Base-by-base conservation (phyloP, 2,797 vertebrate genomes). In the Periophthalmus magnuspinnatus region DNA sequence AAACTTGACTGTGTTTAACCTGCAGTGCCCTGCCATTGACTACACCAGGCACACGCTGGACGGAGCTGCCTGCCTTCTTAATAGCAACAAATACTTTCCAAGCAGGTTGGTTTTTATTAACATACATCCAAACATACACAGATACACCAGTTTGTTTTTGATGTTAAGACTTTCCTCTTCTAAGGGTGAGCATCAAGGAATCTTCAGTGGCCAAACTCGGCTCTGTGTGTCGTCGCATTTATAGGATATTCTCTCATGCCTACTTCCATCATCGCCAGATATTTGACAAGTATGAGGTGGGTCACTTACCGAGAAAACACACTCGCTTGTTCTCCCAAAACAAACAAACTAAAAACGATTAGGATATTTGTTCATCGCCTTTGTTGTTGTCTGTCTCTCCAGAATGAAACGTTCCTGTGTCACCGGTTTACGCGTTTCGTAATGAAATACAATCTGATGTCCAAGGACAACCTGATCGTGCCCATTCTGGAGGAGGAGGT, bases 21-120 rank as follows among this genome's bases (percentile, higher is more conserved):
- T 88, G 13, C 89, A 99, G 98, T 99, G 97, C 87, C 97, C 98
- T 88, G 98, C 98, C 83, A 99, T 99, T 81, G 98, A 99, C 84
- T 99, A 99, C 86, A 99, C 97, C 81, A 95, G 97, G 89, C 97
- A 99, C 91, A 99, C 98, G 52, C 94, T 99, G 89, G 98, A 99
- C 88, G 98, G 97, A 91, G 98, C 98, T 90, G 98, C 98, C 19
- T 99, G 97, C 83, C 96, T 99, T 89, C 94, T 99, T 88, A 99
- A 99, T 94, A 99, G 98, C 94, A 99, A 99, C 95, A 99, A 99
- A 92, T 99, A 99, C 91, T 99, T 99, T 78, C 97, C 98, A 69
- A 99, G 98, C 95, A 97, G 98, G 97, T 98, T 90, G 90, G 93
- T 90, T 21, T 0, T 22, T 28, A 66, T 36, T 54, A 14, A 24